phyloP scores from a whole-genome alignment of 2,113 vertebrate species.

The Corythaeola cristata region DNA sequence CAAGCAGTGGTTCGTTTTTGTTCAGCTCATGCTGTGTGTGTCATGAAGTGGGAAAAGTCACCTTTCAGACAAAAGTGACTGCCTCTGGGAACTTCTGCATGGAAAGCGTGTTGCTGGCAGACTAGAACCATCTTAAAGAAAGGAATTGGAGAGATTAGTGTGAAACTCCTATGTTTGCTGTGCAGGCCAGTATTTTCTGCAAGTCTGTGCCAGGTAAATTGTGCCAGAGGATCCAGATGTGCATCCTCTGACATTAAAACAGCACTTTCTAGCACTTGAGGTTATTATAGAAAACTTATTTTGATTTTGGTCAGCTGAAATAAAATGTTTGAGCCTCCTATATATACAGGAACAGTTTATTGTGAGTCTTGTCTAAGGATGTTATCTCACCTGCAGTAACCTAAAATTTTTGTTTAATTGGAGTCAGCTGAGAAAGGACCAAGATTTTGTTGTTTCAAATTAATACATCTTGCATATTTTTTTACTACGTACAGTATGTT shows the following conservation, averaged over 20 bases:
- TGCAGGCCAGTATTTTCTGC: background rate
- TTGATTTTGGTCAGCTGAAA: background rate
- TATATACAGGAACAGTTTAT: background rate
- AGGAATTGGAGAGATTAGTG: background rate
- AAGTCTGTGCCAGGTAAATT: background rate
- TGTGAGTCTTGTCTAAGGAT: background rate
- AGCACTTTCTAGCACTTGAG: background rate
- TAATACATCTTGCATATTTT: background rate
- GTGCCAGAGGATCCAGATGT: background rate
- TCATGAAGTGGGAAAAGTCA: background rate
- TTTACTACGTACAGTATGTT: rapidly evolving
- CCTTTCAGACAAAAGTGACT: background rate
- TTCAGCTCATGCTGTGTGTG: rapidly evolving
- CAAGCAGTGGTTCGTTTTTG: background rate
- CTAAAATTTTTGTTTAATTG: background rate
- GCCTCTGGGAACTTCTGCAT: background rate
- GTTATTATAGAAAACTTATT: background rate
- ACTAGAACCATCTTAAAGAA: background rate
- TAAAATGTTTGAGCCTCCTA: background rate
- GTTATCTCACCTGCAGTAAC: background rate
- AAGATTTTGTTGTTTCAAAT: background rate
- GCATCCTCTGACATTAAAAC: background rate
- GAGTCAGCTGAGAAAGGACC: background rate
- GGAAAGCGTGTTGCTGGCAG: background rate
- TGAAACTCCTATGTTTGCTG: background rate